Evolutionary conservation across 2,113 vertebrate genomes (phyloP).

Genomic region (Seriola quinqueradiata): DNA sequence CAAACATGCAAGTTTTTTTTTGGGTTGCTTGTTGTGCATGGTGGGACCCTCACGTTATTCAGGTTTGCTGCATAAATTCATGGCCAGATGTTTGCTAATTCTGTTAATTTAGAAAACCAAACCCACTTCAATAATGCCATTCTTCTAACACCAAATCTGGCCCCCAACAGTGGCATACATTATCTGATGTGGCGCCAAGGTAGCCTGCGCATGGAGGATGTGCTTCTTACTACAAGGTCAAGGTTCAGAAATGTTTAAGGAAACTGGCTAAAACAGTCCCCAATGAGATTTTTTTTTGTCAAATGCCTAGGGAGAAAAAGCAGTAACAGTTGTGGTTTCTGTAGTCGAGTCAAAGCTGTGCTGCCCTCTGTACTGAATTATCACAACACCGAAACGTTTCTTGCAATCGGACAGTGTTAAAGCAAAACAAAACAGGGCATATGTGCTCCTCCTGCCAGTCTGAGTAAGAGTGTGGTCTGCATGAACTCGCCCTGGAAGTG

Average conservation of each 20-base stretch:
- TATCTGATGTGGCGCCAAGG: slow-evolving; percentile 8
- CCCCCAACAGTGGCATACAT: background rate
- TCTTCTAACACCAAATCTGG: background rate
- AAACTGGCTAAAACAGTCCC: slow-evolving; percentile 6
- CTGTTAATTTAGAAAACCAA: slow-evolving; percentile 18
- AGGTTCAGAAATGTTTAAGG: slow-evolving; percentile 34
- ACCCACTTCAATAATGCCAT: background rate
- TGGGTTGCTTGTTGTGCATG: slow-evolving; percentile 26
- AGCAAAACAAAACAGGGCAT: slow-evolving; percentile 75
- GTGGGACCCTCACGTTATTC: background rate
- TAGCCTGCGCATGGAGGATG: background rate
- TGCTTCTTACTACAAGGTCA: slow-evolving; percentile 24
- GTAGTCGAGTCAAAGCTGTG: slow-evolving; percentile 55
- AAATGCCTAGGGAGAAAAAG: slow-evolving; percentile 31
- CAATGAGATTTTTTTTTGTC: slow-evolving; percentile 9
- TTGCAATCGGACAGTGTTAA: slow-evolving; percentile 65
- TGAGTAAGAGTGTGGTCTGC: slow-evolving; percentile 73
- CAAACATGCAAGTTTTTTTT: slow-evolving; percentile 13
- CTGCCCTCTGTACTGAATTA: slow-evolving; percentile 64
- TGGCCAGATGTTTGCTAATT: background rate
- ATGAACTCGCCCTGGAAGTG: slow-evolving; percentile 77
- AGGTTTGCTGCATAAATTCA: background rate
- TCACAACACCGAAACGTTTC: slow-evolving; percentile 67
- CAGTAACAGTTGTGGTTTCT: slow-evolving; percentile 35
- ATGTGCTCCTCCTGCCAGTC: slow-evolving; percentile 78